Base-by-base conservation (phyloP, 2,888 invertebrate genomes). In the Apantesis nais region DNA sequence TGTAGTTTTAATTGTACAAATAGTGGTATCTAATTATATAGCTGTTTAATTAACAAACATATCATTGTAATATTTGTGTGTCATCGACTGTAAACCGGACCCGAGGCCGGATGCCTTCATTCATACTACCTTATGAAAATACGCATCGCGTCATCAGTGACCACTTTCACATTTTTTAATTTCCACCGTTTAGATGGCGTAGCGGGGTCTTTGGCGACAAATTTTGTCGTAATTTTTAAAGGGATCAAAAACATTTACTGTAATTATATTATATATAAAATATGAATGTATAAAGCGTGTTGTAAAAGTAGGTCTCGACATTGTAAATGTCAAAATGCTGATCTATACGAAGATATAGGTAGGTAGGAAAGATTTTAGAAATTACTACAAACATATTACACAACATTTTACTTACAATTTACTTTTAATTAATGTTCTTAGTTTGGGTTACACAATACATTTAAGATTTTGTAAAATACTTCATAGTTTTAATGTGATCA, bases 141-240 rank as follows among this genome's bases (percentile, higher is more conserved):
- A 83, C 83, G 80, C 74, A 81, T 82, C 83, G 81, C 86, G 83
- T 85, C 87, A 87, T 82, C 79, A 79, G 78, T 81, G 81, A 85
- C 81, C 86, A 88, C 90, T 90, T 90, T 89, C 89, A 86, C 87
- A 87, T 86, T 86, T 85, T 83, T 86, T 80, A 70, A 82, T 85
- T 83, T 82, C 82, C 81, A 81, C 77, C 75, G 76, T 81, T 78
- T 77, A 82, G 75, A 74, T 75, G 73, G 69, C 48, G 29, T 61
- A 73, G 70, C 70, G 72, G 37, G 71, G 41, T 78, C 48, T 71
- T 80, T 67, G 67, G 67, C 65, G 60, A 25, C 29, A 48, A 70
- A 74, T 76, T 61, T 73, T 60, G 34, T 41, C 52, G 39, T 52
- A 61, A 62, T 62, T 37, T 65, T 58, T 55, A 69, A 67, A 39